Base-by-base conservation (phyloP, 2,113 vertebrate species). In the Cromileptes altivelis region DNA sequence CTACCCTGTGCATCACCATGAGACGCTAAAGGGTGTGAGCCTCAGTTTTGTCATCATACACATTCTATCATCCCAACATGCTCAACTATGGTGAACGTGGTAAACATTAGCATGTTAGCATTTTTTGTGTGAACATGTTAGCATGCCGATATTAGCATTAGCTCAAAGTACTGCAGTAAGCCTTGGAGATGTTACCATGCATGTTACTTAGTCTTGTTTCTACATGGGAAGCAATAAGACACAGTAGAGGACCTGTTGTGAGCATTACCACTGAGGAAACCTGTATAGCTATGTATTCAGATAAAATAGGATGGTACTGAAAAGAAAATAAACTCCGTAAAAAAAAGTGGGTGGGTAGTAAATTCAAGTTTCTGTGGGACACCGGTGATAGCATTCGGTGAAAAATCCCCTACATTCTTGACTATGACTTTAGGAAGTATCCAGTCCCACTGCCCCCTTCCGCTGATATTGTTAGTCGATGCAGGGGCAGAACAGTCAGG, bases 401-500 rank as follows among this genome's bases (percentile, higher is more conserved):
- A 81, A 62, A 42, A 75, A 67, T 85, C 33, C 33, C 61, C 63
- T 6, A 7, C 55, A 69, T 56, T 84, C 37, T 60, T 27, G 18
- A 60, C 25, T 9, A 40, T 74, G 68, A 69, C 78, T 75, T 49
- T 18, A 76, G 75, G 63, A 33, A 74, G 60, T 25, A 50, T 63
- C 53, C 19, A 49, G 49, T 45, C 55, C 21, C 62, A 74, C 74
- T 72, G 58, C 69, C 68, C 65, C 81, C 33, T 70, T 83, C 42
- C 57, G 45, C 70, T 82, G 64, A 84, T 74, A 71, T 71, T 70
- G 56, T 63, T 15, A 69, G 61, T 78, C 7, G 19, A 75, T 61
- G 76, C 33, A 14, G 53, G 60, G 60, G 62, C 86, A 45, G 65
- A 86, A 77, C 75, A 72, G 64, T 83, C 33, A 27, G 55, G 56